Percentiles rank a stretch among this genome's conserved stretches.
Evolutionary conservation across 1,140 invertebrate species (phyloP).

Genomic region (Bombus polaris): DNA sequence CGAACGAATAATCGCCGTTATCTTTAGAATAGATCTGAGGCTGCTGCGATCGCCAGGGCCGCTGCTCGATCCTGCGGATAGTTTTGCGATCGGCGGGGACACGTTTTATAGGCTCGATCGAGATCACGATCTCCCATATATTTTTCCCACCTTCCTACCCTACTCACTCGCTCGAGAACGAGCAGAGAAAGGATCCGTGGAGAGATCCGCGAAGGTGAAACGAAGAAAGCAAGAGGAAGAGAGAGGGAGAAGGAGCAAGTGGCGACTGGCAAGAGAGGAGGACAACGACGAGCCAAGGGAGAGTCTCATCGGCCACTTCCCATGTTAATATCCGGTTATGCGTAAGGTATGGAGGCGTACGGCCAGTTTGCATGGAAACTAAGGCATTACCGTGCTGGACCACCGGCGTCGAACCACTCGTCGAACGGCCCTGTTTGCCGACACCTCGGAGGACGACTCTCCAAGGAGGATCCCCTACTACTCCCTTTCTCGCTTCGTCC

Average conservation of each 20-base stretch:
- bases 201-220: not conserved
- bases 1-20: constrained; percentile 48
- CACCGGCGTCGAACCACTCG: constrained; percentile 80
- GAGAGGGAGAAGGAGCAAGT: not conserved
- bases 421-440: constrained; percentile 79
- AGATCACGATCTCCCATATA: constrained; percentile 61
- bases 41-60: constrained; percentile 5
- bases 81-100: constrained; percentile 43
- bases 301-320: constrained; percentile 77
- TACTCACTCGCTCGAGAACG: constrained; percentile 3
- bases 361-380: constrained; percentile 81
- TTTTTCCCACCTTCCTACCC: constrained; percentile 51
- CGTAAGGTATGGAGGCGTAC: constrained; percentile 81
- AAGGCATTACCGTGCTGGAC: constrained; percentile 79
- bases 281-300: constrained; percentile 48
- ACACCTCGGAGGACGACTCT: constrained; percentile 75
- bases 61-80: constrained; percentile 7
- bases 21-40: constrained; percentile 55
- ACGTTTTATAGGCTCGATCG: constrained; percentile 61
- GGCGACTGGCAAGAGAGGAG: constrained; percentile 28
- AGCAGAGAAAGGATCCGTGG: not conserved
- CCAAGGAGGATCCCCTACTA: constrained; percentile 46
- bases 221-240: not conserved
- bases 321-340: constrained; percentile 81
- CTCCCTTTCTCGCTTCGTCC: constrained; percentile 44